Conservation (phyloP, 2,888 invertebrate species). For the Vanessa cardui region DNA sequence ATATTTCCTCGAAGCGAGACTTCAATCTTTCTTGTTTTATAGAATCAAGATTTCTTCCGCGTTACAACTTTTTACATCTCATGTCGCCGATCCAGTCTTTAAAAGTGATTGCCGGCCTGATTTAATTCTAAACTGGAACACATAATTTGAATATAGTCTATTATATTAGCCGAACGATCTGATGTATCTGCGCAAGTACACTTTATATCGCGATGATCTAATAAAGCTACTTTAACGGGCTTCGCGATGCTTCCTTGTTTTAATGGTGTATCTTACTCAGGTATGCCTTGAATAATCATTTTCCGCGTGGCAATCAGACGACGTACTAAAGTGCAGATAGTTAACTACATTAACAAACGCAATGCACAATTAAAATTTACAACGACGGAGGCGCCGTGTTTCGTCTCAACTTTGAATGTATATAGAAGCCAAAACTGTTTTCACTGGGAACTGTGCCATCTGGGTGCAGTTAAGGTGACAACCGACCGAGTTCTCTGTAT, state of each 20-base stretch:
- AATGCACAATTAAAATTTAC: slow-evolving; percentile 23
- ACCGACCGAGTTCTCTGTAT: slow-evolving; percentile 59
- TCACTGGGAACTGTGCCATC: slow-evolving; percentile 71
- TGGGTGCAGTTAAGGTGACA: slow-evolving; percentile 66
- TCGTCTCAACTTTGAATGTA: slow-evolving; percentile 11
- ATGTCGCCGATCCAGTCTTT: slow-evolving; percentile 56
- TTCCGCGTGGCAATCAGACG: slow-evolving; percentile 21
- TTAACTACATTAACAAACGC: slow-evolving; percentile 14
- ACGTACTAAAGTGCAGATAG: slow-evolving; percentile 8
- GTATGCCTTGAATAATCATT: slow-evolving; percentile 27
- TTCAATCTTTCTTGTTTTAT: slow-evolving; percentile 65
- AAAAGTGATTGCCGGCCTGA: slow-evolving; percentile 55
- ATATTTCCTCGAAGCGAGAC: slow-evolving; percentile 74
- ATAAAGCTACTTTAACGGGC: slow-evolving; percentile 1
- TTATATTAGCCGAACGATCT: neutral
- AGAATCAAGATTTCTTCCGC: slow-evolving; percentile 68
- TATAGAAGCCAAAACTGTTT: slow-evolving; percentile 55
- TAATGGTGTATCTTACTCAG: slow-evolving; percentile 13
- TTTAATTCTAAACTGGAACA: slow-evolving; percentile 60
- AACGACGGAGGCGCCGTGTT: slow-evolving; percentile 14
- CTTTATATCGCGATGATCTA: neutral
- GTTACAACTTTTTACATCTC: slow-evolving; percentile 60
- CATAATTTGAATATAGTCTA: slow-evolving; percentile 41
- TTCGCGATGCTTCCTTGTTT: slow-evolving; percentile 21
- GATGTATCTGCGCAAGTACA: slow-evolving; percentile 2